These are phyloP conservation scores for Zoanthus solanderi DNA, from an alignment of 92 coral and sea anemone species.

Conservation along the genomic window DNA sequence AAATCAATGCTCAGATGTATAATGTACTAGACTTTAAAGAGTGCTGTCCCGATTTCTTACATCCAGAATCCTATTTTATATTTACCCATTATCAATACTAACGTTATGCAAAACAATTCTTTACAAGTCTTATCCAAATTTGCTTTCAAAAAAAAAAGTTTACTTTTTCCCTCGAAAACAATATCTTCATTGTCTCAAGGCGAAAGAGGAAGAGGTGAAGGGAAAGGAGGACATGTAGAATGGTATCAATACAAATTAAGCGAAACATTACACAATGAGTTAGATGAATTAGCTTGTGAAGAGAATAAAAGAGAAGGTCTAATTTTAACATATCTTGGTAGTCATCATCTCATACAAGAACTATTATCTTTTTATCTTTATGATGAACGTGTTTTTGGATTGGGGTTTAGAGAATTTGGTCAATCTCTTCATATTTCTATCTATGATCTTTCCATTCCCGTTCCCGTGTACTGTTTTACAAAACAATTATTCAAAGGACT, in stretches of 20 bases:
- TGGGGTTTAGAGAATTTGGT: background rate
- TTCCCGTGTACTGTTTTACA: background rate
- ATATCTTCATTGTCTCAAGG: too few relatives aligned
- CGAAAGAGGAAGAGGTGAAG: background rate
- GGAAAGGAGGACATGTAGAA: too few relatives aligned
- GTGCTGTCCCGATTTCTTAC: background rate
- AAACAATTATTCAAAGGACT: background rate
- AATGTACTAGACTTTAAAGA: background rate
- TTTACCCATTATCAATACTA: background rate
- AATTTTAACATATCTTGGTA: background rate
- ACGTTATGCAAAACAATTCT: background rate
- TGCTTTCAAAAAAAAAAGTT: background rate
- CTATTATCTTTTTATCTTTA: background rate
- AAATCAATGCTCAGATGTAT: background rate
- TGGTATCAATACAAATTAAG: background rate
- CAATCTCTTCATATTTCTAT: background rate
- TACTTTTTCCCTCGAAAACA: background rate
- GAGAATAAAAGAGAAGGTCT: background rate
- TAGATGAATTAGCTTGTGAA: background rate
- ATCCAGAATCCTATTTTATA: background rate
- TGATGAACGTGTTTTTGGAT: background rate
- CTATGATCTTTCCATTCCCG: background rate
- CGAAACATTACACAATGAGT: background rate
- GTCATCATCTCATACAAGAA: background rate
- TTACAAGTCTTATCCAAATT: background rate